Evolutionary conservation across 2,888 invertebrate species (phyloP).

Genomic region (Hemaris fuciformis): DNA sequence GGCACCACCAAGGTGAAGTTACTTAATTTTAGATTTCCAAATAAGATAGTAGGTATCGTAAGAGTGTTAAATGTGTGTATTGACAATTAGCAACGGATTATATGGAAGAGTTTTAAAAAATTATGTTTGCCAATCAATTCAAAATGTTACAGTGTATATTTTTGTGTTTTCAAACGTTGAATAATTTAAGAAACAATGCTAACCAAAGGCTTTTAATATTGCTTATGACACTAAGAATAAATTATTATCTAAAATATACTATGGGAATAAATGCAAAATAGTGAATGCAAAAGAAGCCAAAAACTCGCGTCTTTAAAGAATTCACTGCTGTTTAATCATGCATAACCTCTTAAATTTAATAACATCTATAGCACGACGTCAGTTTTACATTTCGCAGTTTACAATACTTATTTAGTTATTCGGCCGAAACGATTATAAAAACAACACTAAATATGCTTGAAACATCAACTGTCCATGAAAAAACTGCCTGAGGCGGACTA

Average conservation of each 20-base stretch:
- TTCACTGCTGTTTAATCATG: not conserved
- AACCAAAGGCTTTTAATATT: not conserved
- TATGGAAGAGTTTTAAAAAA: not conserved
- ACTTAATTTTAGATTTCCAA: slow-evolving; percentile 38
- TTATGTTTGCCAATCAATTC: slow-evolving; percentile 23
- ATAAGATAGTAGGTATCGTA: slow-evolving; percentile 29
- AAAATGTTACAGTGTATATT: not conserved
- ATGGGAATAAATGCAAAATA: too few relatives aligned
- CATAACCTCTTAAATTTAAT: not conserved
- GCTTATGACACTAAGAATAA: not conserved
- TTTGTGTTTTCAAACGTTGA: too few relatives aligned
- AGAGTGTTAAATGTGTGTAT: slow-evolving; percentile 26
- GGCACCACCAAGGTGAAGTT: slow-evolving; percentile 34
- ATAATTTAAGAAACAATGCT: too few relatives aligned
- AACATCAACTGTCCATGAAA: not conserved
- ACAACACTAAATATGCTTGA: not conserved
- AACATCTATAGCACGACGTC: not conserved
- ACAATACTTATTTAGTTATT: not conserved
- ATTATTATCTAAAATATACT: too few relatives aligned
- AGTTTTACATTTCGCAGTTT: not conserved
- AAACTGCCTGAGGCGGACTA: not conserved
- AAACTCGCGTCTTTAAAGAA: not conserved
- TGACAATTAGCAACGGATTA: slow-evolving; percentile 26
- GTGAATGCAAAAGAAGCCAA: too few relatives aligned
- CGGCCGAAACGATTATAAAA: not conserved